Evolutionary conservation across 2,113 vertebrate genomes (phyloP).

Genomic region (Melanocharis versteri): DNA sequence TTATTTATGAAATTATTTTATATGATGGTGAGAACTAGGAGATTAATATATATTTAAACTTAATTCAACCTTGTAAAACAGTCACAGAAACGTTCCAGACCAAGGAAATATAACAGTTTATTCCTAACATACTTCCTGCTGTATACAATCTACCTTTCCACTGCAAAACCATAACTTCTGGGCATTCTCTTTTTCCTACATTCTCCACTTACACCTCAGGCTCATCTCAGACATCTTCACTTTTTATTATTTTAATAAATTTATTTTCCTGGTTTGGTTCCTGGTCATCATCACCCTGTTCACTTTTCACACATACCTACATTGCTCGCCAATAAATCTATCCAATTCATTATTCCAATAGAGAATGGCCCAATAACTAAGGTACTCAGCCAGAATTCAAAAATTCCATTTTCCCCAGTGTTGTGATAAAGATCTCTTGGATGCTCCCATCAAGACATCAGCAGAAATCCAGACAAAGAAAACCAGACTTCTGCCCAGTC

Average conservation of each 20-base stretch:
- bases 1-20: not conserved
- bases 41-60: not conserved
- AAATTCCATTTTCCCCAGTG: not conserved
- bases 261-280: not conserved
- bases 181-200: not conserved
- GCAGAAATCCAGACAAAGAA: not conserved
- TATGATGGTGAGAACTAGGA: not conserved
- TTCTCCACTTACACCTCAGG: not conserved
- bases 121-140: not conserved
- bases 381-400: not conserved
- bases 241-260: not conserved
- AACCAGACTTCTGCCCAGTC: not conserved
- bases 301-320: not conserved
- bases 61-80: not conserved
- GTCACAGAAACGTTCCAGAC: not conserved
- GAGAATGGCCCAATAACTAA: not conserved
- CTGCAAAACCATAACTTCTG: not conserved
- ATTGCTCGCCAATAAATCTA: not conserved
- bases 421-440: not conserved
- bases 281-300: not conserved
- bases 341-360: not conserved
- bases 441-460: not conserved
- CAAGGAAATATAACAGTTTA: not conserved
- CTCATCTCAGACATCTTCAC: not conserved
- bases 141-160: not conserved